Conservation (phyloP, 2,888 invertebrate species). For the Tholera decimalis region DNA sequence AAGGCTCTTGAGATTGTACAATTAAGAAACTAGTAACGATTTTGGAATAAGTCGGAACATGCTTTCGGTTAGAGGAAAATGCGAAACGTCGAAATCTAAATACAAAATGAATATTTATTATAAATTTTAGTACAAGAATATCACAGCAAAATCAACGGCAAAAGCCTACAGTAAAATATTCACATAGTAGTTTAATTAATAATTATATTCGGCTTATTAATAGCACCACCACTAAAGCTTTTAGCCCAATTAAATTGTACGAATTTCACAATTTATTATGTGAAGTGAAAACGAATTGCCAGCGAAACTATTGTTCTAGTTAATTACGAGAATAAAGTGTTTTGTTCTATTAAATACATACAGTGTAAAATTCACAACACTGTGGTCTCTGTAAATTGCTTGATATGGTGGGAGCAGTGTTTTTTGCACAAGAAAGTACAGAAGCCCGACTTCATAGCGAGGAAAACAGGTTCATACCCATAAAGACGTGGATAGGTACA, state of each 20-base stretch:
- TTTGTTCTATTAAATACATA: constrained; percentile 52
- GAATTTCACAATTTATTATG: constrained; percentile 60
- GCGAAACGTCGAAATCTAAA: not conserved
- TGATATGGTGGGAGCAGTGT: constrained; percentile 23
- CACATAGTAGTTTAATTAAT: constrained; percentile 25
- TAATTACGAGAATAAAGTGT: constrained; percentile 64
- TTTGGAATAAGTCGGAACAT: not conserved
- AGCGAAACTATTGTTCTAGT: constrained; percentile 64
- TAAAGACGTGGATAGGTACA: too few species aligned
- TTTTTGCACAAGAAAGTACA: not conserved
- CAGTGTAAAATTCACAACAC: constrained; percentile 35
- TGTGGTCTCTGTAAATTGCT: constrained; percentile 27
- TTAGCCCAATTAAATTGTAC: constrained; percentile 36
- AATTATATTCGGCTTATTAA: constrained; percentile 33
- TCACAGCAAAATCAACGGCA: not conserved
- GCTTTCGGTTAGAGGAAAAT: not conserved
- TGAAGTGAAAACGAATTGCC: constrained; percentile 64
- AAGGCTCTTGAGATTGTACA: not conserved
- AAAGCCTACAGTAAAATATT: constrained; percentile 5
- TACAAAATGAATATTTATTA: not conserved
- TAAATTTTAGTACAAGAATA: too few species aligned
- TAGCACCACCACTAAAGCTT: constrained; percentile 15
- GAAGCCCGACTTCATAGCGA: not conserved
- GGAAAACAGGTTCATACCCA: not conserved
- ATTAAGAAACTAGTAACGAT: not conserved